Evolutionary conservation across 1,140 invertebrate species (phyloP).

Genomic region (Monomorium pharaonis): DNA sequence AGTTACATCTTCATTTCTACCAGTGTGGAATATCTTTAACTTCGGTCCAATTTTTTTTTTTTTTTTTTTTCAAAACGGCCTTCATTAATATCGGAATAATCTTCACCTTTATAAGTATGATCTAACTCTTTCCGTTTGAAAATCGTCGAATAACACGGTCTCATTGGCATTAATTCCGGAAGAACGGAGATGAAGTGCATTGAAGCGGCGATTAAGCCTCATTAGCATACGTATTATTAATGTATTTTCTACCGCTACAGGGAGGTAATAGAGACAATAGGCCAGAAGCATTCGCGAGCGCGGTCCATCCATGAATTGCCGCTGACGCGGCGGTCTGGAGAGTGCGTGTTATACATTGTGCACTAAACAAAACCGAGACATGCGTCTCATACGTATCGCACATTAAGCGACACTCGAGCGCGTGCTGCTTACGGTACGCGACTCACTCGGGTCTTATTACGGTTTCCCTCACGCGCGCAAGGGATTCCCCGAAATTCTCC

Average conservation of each 20-base stretch:
- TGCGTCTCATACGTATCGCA: neutral
- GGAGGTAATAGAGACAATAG: neutral
- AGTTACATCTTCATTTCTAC: too few species aligned
- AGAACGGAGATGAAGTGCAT: neutral
- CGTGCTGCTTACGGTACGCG: neutral
- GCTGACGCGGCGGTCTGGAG: neutral
- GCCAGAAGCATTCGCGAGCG: neutral
- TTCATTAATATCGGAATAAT: neutral
- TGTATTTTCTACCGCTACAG: too few species aligned
- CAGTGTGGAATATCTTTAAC: too few species aligned
- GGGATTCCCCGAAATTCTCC: neutral
- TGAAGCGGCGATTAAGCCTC: neutral
- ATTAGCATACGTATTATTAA: neutral
- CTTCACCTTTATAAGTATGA: neutral
- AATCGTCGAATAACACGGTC: neutral
- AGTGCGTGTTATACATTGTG: too few species aligned
- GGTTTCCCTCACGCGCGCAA: neutral
- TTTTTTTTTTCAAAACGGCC: too few species aligned
- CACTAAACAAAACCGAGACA: slow-evolving; percentile 1
- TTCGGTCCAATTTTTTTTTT: too few species aligned
- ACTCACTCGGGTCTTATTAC: neutral
- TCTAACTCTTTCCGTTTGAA: neutral
- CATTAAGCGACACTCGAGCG: slow-evolving; percentile 17
- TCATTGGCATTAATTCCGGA: neutral
- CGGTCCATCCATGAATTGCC: neutral